Percentiles rank a stretch among this genome's conserved stretches.
phyloP scores from a whole-genome alignment of 2,888 invertebrate genomes.

The Plagiodera versicolora region DNA sequence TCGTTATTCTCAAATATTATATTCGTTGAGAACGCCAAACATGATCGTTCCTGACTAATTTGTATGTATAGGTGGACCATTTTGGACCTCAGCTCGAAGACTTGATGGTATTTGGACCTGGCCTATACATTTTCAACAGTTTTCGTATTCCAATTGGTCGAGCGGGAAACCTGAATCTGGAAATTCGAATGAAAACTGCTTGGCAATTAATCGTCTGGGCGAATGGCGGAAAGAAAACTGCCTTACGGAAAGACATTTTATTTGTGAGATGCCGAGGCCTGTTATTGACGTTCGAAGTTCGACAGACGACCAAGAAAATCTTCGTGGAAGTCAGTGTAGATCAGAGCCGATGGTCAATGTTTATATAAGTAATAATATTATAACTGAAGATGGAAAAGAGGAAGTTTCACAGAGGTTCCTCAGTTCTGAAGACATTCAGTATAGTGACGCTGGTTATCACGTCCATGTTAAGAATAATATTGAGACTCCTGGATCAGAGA shows the following conservation, averaged over 20 bases:
- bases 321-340: not conserved
- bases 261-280: conserved; percentile 5
- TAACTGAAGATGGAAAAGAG: conserved; percentile 5
- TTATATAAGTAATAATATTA: conserved; percentile 14
- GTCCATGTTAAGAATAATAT: conserved; percentile 8
- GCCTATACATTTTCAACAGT: not conserved
- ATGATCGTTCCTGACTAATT: not conserved
- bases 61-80: not conserved
- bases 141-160: conserved; percentile 10
- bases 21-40: not conserved
- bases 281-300: not conserved
- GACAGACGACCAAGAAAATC: not conserved
- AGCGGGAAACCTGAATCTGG: not conserved
- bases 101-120: conserved; percentile 2
- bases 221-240: conserved; percentile 10
- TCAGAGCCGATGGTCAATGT: conserved; percentile 13
- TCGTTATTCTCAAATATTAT: no score
- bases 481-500: not conserved
- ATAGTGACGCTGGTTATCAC: conserved; percentile 4
- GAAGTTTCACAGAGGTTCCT: not conserved
- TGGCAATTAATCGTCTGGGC: not conserved
- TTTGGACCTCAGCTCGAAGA: conserved; percentile 11
- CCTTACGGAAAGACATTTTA: not conserved
- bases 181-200: not conserved
- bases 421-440: not conserved